Base-by-base conservation (phyloP, 1,140 invertebrate genomes). In the Drosophila willistoni region DNA sequence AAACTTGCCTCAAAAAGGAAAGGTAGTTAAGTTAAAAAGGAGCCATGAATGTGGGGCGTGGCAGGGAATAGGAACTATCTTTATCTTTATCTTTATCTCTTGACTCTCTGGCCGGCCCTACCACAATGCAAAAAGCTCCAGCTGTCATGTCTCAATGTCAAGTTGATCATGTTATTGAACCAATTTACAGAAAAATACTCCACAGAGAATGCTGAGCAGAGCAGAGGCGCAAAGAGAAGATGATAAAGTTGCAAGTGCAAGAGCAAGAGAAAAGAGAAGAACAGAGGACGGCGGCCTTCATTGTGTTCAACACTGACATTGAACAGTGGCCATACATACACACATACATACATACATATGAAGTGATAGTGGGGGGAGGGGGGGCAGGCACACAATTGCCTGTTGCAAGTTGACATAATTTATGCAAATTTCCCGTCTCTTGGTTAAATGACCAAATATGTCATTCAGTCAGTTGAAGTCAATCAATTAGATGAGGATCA, bases 221-320 rank as follows among this genome's bases (percentile, higher is more conserved):
- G 9, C 12, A n/a, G 44, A 7, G 6, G 19, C 2, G 6, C 6
- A 33, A 14, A n/a, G 19, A 0, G 22, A 29, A 25, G 62, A 62
- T 86, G 77, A 84, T 85, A 84, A 77, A 86, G 71, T 76, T 64
- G 63, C 70, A 63, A 71, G 64, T 70, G 69, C 36, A 39, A 12
- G 36, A 39, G 36, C 1, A 64, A n/a, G n/a, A n/a, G 25, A 59
- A 66, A 65, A 66, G 80, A 76, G 68, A 81, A 67, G 41, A 44
- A 69, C 65, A 67, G 44, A 51, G n/a, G 17, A 22, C 44, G 17
- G 44, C 10, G 44, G 44, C 44, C 44, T 51, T 47, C 67, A 56
- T 44, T 78, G 64, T 71, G 73, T 63, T 71, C 73, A 64, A 61
- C 71, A 75, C 81, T 86, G 81, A 86, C 81, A 85, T 85, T 85